Base-by-base conservation (phyloP, 2,888 invertebrate genomes). In the Rosalia funebris region DNA sequence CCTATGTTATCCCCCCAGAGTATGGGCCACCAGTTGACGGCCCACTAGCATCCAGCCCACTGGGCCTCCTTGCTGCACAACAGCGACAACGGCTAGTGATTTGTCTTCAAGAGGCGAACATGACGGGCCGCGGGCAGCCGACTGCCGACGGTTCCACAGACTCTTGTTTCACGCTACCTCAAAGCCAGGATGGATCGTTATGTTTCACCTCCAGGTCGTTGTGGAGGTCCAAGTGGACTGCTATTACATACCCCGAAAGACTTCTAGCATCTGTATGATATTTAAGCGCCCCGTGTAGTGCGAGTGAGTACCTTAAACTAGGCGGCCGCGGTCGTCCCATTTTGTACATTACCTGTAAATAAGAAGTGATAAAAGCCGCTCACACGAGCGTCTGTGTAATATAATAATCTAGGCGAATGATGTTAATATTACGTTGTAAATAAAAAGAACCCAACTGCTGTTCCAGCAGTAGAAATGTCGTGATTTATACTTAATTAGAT, bases 41-140 rank as follows among this genome's bases (percentile, higher is more conserved):
- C 91, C 73, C 91, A 91, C 90, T 91, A 91, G 90, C 90, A 89
- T 87, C 88, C 88, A 85, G 90, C 90, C 89, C 89, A 89, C 88
- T 90, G 90, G 90, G 90, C 90, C 88, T 86, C 86, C 75, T 68
- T 82, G 58, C 77, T 82, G 68, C 81, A 81, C 72, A 79, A 80
- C 76, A 81, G 78, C 75, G 82, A 82, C 75, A 81, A 82, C 78
- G 82, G 82, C 78, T 82, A 81, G 74, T 76, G 75, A 74, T 67
- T 62, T 65, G 63, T 57, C 41, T 37, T 62, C 57, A 57, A 52
- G 62, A 53, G 25, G 36, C 56, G 50, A 55, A 53, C 56, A 59
- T 15, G 56, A 48, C 61, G n/a, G n/a, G n/a, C n/a, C n/a, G 65
- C 57, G 62, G 55, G 58, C 57, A 53, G 65, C 66, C 72, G 68